A percentile compares a stretch with the other conserved stretches of the same genome.
phyloP scores from a whole-genome alignment of 2,113 vertebrate genomes.

The Engystomops pustulosus region DNA sequence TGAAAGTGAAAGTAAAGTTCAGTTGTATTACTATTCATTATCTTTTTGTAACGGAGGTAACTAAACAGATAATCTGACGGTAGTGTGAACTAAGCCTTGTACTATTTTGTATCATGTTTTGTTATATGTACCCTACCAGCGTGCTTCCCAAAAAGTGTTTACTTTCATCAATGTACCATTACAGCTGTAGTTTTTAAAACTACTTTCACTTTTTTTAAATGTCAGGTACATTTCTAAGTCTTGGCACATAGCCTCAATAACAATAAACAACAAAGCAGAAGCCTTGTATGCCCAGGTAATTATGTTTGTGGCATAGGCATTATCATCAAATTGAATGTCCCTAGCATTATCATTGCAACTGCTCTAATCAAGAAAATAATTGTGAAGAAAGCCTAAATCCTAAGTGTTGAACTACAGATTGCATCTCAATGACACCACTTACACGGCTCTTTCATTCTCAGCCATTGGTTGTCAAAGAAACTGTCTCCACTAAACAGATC shows the following conservation, averaged over 20 bases:
- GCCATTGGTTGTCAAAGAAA: constrained; percentile 36
- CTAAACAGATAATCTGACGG: too few relatives aligned
- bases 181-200: background rate
- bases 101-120: too few relatives aligned
- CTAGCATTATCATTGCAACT: constrained; percentile 36
- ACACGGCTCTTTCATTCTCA: constrained; percentile 35
- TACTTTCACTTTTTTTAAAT: background rate
- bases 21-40: too few relatives aligned
- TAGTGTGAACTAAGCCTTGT: too few relatives aligned
- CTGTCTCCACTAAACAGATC: constrained; percentile 3
- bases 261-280: constrained; percentile 37
- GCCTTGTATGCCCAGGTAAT: constrained; percentile 5
- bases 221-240: background rate
- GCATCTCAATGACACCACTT: constrained; percentile 42
- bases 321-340: constrained; percentile 44
- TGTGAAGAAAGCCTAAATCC: constrained; percentile 39
- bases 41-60: too few relatives aligned
- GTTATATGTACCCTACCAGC: too few relatives aligned
- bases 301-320: constrained; percentile 23
- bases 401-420: constrained; percentile 29
- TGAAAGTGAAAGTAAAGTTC: too few relatives aligned
- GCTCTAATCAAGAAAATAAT: constrained; percentile 47
- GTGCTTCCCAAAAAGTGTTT: background rate
- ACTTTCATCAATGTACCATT: background rate
- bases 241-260: background rate